Conservation (phyloP, 2,888 invertebrate genomes). For the Pterostichus niger region DNA sequence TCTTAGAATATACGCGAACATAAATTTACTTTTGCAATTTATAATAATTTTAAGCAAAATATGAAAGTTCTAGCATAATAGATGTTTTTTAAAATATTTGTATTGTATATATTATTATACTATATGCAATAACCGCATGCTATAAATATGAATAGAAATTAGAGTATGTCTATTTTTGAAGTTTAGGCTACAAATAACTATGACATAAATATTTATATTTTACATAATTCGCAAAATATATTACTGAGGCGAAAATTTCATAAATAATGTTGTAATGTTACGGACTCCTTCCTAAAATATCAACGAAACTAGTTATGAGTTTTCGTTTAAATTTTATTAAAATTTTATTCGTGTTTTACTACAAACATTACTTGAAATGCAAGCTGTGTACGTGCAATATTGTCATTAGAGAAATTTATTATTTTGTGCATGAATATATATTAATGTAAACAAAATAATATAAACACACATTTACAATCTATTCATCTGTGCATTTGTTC, state of each 20-base stretch:
- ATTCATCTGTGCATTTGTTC: constrained; percentile 10
- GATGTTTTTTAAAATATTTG: constrained; percentile 12
- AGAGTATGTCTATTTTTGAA: constrained; percentile 23
- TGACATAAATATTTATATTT: constrained; percentile 19
- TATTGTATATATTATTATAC: background rate
- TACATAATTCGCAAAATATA: constrained; percentile 13
- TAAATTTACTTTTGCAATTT: constrained; percentile 7
- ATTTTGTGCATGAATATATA: constrained; percentile 1
- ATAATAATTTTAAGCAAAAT: background rate
- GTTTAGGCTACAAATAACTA: constrained; percentile 8
- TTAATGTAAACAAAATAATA: constrained; percentile 24
- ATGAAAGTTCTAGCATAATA: constrained; percentile 7
- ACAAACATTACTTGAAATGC: background rate
- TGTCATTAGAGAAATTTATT: constrained; percentile 21
- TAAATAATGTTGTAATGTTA: constrained; percentile 18
- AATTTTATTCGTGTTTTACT: constrained; percentile 11
- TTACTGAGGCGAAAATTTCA: background rate
- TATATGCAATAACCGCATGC: background rate
- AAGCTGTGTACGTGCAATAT: background rate
- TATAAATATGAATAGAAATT: constrained; percentile 2
- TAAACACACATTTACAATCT: constrained; percentile 20
- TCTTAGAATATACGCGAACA: background rate
- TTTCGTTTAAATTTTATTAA: background rate
- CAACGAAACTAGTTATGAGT: background rate
- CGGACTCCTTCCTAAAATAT: constrained; percentile 19